Percentiles rank a stretch among this genome's conserved stretches.
These are phyloP conservation scores for Crypturellus tataupa DNA, from an alignment of 2,797 vertebrate species.

Conservation along the genomic window DNA sequence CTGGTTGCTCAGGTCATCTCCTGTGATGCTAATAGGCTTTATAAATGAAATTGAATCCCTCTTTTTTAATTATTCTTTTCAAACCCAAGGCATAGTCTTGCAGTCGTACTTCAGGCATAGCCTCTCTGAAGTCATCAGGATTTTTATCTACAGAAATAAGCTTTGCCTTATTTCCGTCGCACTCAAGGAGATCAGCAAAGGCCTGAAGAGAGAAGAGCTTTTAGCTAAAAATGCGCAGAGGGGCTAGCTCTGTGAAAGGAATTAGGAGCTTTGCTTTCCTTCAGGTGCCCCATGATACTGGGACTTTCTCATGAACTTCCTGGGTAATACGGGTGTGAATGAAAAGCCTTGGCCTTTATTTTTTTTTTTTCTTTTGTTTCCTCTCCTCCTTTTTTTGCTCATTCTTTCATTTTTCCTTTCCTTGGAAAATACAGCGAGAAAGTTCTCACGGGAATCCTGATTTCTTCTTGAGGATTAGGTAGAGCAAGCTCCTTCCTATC, in stretches of 20 bases:
- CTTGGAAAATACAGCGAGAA: neutral
- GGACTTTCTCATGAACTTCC: constrained; percentile 14
- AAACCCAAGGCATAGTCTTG: neutral
- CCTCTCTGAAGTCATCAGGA: neutral
- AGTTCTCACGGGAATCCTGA: neutral
- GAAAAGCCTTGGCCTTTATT: neutral
- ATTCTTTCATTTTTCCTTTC: neutral
- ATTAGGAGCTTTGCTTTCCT: neutral
- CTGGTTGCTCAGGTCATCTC: constrained; percentile 14
- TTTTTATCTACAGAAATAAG: neutral
- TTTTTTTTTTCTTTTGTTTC: neutral
- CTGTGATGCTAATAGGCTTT: constrained; percentile 35
- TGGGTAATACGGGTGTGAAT: neutral
- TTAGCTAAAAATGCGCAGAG: constrained; percentile 18
- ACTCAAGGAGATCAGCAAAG: neutral
- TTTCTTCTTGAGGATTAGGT: neutral
- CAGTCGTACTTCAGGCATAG: neutral
- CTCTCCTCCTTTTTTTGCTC: neutral
- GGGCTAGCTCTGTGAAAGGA: neutral
- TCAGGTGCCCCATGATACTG: neutral
- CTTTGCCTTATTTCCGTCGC: neutral
- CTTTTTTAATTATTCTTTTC: constrained; percentile 3
- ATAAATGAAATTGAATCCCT: neutral
- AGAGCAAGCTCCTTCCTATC: neutral
- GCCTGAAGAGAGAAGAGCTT: neutral